A percentile compares a stretch with the other conserved stretches of the same genome.
Conservation (phyloP, 2,113 vertebrate genomes). For the Larimichthys polyactis region DNA sequence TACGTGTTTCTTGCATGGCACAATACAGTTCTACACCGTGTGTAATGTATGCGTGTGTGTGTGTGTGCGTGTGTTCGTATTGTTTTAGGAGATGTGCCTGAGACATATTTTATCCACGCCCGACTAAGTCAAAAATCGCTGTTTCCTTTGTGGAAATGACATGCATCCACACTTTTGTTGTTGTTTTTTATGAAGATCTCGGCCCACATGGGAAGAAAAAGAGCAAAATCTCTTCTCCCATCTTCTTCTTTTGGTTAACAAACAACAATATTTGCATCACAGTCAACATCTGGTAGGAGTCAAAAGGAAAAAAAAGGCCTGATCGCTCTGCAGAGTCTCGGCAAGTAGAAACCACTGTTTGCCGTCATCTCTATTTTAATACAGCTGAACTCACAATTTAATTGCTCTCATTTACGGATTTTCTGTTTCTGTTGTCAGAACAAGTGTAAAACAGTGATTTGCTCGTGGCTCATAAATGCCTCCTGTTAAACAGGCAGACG, state of each 20-base stretch:
- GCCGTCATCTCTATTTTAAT: slow-evolving; percentile 28
- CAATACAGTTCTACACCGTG: slow-evolving; percentile 50
- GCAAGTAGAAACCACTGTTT: slow-evolving; percentile 14
- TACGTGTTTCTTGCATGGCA: slow-evolving; percentile 34
- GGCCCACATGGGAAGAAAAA: background rate
- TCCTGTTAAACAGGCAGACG: slow-evolving; percentile 50
- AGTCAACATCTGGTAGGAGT: slow-evolving; percentile 6
- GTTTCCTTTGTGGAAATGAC: slow-evolving; percentile 11
- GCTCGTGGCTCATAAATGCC: slow-evolving; percentile 48
- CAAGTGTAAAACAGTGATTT: slow-evolving; percentile 45
- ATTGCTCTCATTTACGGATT: slow-evolving; percentile 46
- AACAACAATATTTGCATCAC: slow-evolving; percentile 11
- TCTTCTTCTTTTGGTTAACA: background rate
- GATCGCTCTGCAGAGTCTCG: slow-evolving; percentile 12
- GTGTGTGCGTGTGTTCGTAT: background rate
- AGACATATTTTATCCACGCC: background rate
- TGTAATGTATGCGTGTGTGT: background rate
- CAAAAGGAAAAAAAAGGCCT: background rate
- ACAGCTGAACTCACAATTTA: slow-evolving; percentile 39
- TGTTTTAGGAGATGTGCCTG: slow-evolving; percentile 25
- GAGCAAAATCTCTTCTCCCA: background rate
- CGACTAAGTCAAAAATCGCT: background rate
- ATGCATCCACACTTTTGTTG: background rate
- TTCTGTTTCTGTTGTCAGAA: slow-evolving; percentile 37
- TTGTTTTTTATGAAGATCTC: background rate